Evolutionary conservation across 2,888 invertebrate genomes (phyloP), one percentile per base, ranked within the genome.

Genomic region (Campaea margaritaria): DNA sequence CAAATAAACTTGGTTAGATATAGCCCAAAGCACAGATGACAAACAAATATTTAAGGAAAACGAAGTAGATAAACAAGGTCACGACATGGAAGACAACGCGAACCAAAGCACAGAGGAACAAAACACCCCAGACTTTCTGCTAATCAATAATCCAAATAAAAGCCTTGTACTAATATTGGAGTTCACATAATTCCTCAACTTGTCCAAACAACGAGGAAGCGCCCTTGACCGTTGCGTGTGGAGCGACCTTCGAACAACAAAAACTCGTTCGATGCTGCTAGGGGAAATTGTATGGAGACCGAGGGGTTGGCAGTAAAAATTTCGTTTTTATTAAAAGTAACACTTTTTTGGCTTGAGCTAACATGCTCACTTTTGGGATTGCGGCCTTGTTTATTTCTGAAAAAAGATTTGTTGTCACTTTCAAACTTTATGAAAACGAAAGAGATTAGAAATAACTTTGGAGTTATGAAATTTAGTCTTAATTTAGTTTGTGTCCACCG

Each of bases 201-300:
- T 57, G 53, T 60, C 68, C 69, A 69, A 75, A 79, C 48, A 53
- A 65, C 50, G 62, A 63, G 56, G 36, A 13, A 39, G 31, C 60
- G 68, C 47, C 79, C 78, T 78, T 79, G 76, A 75, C 73, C 78
- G 51, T 50, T 27, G 60, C 47, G 52, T 59, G 60, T 60, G 43
- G 38, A 4, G 1, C 36, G 58, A 62, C 78, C 72, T 76, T 74
- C 54, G 15, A 34, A 48, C 39, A 56, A 64, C 55, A 46, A 62
- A 70, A 66, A 68, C 65, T 34, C 53, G 64, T 63, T 64, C 59
- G 64, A 58, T 14, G 41, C 38, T 46, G n/a, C 48, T 38, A 54
- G 34, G 39, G 62, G 60, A 63, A 65, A 56, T 51, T 47, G 50
- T 46, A 39, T 28, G 15, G 15, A 54, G 27, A 21, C 21, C 27